phyloP scores from a whole-genome alignment of 2,113 vertebrate genomes.

The Apodemus speciosus region DNA sequence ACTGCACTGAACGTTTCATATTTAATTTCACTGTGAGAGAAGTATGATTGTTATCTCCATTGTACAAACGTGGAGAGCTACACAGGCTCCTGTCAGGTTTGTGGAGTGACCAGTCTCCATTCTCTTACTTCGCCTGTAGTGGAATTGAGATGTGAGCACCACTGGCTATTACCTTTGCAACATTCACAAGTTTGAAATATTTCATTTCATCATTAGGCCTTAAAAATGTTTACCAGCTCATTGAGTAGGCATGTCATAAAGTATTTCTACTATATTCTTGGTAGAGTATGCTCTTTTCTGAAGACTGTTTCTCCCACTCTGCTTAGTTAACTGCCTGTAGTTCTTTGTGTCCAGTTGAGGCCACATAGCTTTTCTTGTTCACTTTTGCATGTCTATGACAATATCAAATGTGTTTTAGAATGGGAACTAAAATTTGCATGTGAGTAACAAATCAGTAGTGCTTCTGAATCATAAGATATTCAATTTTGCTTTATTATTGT shows the following conservation, averaged over 20 bases:
- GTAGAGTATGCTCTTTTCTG: background rate
- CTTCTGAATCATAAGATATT: background rate
- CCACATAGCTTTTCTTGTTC: background rate
- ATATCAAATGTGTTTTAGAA: background rate
- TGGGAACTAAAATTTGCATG: conserved; percentile 23
- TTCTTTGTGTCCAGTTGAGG: background rate
- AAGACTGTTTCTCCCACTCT: background rate
- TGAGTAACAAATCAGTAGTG: background rate
- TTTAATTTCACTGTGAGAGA: background rate
- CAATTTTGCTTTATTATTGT: background rate
- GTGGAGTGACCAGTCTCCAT: background rate
- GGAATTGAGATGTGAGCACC: background rate
- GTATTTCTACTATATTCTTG: conserved; percentile 8
- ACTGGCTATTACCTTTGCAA: background rate
- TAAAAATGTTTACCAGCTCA: background rate
- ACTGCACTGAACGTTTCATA: conserved; percentile 25
- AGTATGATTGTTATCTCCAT: conserved; percentile 10
- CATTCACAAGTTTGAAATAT: conserved; percentile 24
- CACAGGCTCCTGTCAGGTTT: background rate
- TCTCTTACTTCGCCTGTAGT: background rate
- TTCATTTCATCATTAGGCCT: background rate
- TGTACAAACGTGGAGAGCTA: background rate
- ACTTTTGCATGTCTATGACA: background rate
- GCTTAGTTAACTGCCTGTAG: background rate
- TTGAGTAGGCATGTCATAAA: background rate